Conservation (phyloP, 2,797 vertebrate genomes). For the Sciaenops ocellatus region DNA sequence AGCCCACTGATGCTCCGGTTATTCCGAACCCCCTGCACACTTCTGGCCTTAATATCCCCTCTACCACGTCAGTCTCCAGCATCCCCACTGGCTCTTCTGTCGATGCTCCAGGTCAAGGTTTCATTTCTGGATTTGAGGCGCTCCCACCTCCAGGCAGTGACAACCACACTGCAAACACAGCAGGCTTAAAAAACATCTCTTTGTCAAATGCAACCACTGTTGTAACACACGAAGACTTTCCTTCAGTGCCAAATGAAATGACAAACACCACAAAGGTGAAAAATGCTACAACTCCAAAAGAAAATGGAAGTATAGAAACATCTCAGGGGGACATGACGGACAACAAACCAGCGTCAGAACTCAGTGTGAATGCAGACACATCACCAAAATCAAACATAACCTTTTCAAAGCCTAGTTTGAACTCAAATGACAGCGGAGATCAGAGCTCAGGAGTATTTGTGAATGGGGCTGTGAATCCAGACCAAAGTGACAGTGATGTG, state of each 20-base stretch:
- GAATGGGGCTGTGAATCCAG: neutral
- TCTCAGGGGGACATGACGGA: neutral
- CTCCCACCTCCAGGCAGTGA: slow-evolving; percentile 1
- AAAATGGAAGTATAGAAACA: neutral
- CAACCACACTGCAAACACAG: slow-evolving; percentile 33
- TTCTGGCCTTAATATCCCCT: slow-evolving; percentile 45
- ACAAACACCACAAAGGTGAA: slow-evolving; percentile 17
- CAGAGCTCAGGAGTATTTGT: slow-evolving; percentile 9
- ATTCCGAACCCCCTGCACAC: slow-evolving; percentile 30
- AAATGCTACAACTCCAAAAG: slow-evolving; percentile 2
- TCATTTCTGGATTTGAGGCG: slow-evolving; percentile 31
- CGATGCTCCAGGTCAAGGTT: slow-evolving; percentile 29
- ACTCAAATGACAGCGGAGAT: slow-evolving; percentile 19
- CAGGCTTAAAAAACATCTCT: slow-evolving; percentile 42
- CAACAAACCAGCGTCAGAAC: neutral
- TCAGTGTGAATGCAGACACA: neutral
- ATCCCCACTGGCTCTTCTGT: slow-evolving; percentile 31
- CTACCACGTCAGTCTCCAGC: slow-evolving; percentile 6
- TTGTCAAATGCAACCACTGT: slow-evolving; percentile 29
- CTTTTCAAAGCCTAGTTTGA: neutral
- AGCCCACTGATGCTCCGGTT: slow-evolving; percentile 14
- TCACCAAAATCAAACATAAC: slow-evolving; percentile 6
- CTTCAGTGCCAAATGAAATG: neutral
- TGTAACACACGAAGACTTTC: slow-evolving; percentile 3
- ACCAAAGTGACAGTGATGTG: neutral